Percentiles rank a stretch among this genome's conserved stretches.
Evolutionary conservation across 1,140 invertebrate species (phyloP).

Genomic region (Kradibia gibbosae): DNA sequence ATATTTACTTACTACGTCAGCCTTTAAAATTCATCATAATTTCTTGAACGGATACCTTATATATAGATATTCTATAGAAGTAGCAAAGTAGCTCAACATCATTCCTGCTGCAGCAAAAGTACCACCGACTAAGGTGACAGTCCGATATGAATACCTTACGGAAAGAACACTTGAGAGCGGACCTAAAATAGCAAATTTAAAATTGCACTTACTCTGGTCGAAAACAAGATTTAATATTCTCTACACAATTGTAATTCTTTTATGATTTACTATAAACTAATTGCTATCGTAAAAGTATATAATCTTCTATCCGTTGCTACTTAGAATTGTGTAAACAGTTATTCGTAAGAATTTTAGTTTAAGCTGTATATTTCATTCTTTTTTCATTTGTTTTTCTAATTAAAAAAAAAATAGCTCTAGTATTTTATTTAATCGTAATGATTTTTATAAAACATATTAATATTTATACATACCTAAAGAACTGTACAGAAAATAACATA

Average conservation of each 20-base stretch:
- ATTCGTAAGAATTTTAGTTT: too few species aligned
- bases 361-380: too few species aligned
- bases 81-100: constrained; percentile 88
- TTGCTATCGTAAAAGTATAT: too few species aligned
- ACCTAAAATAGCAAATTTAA: constrained; percentile 75
- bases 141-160: constrained; percentile 92
- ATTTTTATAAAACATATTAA: background rate
- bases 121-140: constrained; percentile 89
- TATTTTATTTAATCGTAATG: background rate
- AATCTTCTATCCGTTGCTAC: too few species aligned
- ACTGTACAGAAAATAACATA: constrained; percentile 90
- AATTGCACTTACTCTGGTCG: constrained; percentile 12
- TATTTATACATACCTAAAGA: constrained; percentile 79
- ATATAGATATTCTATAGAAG: constrained; percentile 83
- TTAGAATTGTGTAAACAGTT: too few species aligned
- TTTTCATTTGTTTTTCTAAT: too few species aligned
- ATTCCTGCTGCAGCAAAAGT: constrained; percentile 87
- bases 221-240: too few species aligned
- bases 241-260: too few species aligned
- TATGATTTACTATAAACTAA: too few species aligned
- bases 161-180: constrained; percentile 92
- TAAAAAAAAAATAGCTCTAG: too few species aligned
- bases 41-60: constrained; percentile 76
- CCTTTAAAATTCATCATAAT: background rate
- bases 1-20: background rate